Percentiles rank a stretch among this genome's conserved stretches.
Evolutionary conservation across 2,888 invertebrate species (phyloP).

Genomic region (Mythimna lalbum): DNA sequence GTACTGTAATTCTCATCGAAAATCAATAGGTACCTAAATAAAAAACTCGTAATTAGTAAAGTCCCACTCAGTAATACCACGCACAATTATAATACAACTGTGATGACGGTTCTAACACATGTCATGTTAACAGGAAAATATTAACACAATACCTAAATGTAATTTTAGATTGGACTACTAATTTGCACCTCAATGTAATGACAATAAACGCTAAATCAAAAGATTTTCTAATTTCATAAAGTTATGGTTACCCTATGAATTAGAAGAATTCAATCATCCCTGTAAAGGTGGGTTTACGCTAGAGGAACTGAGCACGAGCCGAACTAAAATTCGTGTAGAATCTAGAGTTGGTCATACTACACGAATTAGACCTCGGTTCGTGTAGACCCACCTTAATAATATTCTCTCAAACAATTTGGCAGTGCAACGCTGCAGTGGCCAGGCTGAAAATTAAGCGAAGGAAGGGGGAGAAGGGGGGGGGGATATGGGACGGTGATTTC

Average conservation of each 20-base stretch:
- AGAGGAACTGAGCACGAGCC: no score
- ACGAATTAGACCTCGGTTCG: no score
- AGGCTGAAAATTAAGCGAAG: slow-evolving; percentile 59
- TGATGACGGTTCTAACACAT: slow-evolving; percentile 8
- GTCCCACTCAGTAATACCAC: neutral
- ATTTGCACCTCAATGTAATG: slow-evolving; percentile 2
- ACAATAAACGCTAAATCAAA: slow-evolving; percentile 19
- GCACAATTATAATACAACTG: neutral
- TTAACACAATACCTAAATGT: slow-evolving; percentile 18
- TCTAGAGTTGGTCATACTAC: no score
- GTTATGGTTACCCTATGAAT: slow-evolving; percentile 53
- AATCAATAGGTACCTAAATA: neutral
- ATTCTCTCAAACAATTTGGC: slow-evolving; percentile 75
- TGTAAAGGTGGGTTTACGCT: slow-evolving; percentile 35
- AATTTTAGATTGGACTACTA: slow-evolving; percentile 18
- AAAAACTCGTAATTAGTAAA: neutral
- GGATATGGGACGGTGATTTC: slow-evolving; percentile 67
- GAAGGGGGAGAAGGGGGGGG: slow-evolving; percentile 42
- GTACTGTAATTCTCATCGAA: neutral
- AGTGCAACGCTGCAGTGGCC: slow-evolving; percentile 69
- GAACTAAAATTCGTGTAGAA: no score
- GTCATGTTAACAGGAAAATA: slow-evolving; percentile 26
- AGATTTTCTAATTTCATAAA: slow-evolving; percentile 15
- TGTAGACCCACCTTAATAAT: slow-evolving; percentile 53
- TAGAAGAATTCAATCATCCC: slow-evolving; percentile 71